Percentiles rank a stretch among this genome's conserved stretches.
These are phyloP conservation scores for Epizoanthus illoricatus DNA, from an alignment of 92 coral and sea anemone species.

Conservation along the genomic window DNA sequence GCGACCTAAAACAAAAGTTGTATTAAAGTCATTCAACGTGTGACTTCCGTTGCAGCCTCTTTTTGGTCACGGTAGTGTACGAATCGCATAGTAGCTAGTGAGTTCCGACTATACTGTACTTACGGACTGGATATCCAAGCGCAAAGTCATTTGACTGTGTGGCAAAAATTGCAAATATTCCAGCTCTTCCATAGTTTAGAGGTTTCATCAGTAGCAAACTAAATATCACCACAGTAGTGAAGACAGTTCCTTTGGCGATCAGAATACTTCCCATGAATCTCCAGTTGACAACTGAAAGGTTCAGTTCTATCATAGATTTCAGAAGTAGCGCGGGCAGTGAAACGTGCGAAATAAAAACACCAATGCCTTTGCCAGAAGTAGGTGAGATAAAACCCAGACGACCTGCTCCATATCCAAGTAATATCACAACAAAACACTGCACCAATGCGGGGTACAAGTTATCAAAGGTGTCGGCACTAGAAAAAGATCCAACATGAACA, in stretches of 20 bases:
- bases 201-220: conserved; percentile 65
- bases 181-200: conserved; percentile 82
- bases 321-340: conserved; percentile 82
- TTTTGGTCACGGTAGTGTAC: not conserved
- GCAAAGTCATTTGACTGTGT: conserved; percentile 92
- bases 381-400: conserved; percentile 79
- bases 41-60: too few relatives aligned
- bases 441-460: conserved; percentile 80
- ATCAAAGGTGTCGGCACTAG: conserved; percentile 45
- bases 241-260: conserved; percentile 76
- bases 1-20: too few relatives aligned
- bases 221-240: conserved; percentile 61
- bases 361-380: conserved; percentile 83
- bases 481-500: not conserved
- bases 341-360: conserved; percentile 65
- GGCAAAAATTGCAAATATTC: conserved; percentile 77
- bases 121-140: conserved; percentile 82
- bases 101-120: conserved; percentile 30
- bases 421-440: conserved; percentile 73
- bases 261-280: conserved; percentile 71
- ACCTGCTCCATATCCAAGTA: conserved; percentile 83
- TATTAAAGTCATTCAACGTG: too few relatives aligned
- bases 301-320: conserved; percentile 73
- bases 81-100: not conserved
- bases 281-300: conserved; percentile 81